Evolutionary conservation across 2,888 invertebrate genomes (phyloP), one percentile per base, ranked within the genome.

Genomic region (Tetranychus piercei): DNA sequence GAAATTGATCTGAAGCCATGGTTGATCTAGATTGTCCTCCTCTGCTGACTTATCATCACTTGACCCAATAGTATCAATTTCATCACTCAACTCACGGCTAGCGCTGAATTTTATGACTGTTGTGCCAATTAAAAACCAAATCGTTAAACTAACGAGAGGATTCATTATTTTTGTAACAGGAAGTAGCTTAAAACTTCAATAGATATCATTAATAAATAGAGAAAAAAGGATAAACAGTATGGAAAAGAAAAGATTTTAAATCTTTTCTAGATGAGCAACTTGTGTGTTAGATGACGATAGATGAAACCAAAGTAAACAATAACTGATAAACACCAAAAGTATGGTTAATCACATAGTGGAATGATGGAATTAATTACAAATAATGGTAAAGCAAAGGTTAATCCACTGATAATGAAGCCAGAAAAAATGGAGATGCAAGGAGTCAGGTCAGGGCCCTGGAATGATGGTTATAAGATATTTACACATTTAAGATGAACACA

Each of bases 1-100:
- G 18, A 75, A 75, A 44, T 75, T 74, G n/a, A 75, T 75, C 7
- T 75, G 75, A 43, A 44, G 69, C 75, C 75, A 75, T 69, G 75
- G 73, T 11, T 55, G 55, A 55, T 55, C 55, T 55, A 55, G 55
- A 55, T 55, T 55, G 15, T 55, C 55, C 9, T 55, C 55, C 15
- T 55, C 55, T 55, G 55, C 9, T 55, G 55, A 55, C 15, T 15
- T 55, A 55, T 7, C 55, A 15, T 55, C 55, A 55, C 15, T 55
- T 55, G 55, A 15, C 15, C 55, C 55, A 55, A 15, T 15, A 15
- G 9, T 5, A 55, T 55, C 55, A 55, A 15, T 55, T 55, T 15
- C 55, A 15, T 55, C 55, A 2, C 55, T 55, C 9, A 55, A 15
- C 55, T 55, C 55, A 55, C 9, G 11, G 15, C 55, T 55, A 15